Percentiles rank a stretch among this genome's conserved stretches.
Conservation (phyloP, 2,113 vertebrate genomes). For the Upupa epops region DNA sequence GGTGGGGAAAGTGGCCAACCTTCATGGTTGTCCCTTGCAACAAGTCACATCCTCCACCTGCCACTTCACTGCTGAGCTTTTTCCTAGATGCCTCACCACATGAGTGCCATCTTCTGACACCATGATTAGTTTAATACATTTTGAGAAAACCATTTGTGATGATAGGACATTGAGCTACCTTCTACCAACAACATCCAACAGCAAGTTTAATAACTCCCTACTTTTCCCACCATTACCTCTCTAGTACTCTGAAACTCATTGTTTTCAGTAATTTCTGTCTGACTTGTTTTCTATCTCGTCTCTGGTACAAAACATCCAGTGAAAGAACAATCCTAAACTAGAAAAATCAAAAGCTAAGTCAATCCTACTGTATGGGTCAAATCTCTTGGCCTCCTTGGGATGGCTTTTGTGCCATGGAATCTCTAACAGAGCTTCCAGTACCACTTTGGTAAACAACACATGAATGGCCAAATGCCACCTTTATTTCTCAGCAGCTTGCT, state of each 20-base stretch:
- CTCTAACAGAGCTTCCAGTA: not conserved
- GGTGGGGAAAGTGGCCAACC: not conserved
- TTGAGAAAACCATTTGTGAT: not conserved
- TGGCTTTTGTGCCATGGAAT: not conserved
- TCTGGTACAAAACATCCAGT: conserved; percentile 46
- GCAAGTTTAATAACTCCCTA: not conserved
- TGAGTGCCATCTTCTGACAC: not conserved
- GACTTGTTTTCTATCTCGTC: conserved; percentile 25
- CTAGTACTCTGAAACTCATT: not conserved
- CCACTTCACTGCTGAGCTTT: not conserved
- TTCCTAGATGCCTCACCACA: not conserved
- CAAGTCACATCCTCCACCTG: not conserved
- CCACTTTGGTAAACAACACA: not conserved
- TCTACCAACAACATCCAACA: not conserved
- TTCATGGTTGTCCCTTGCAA: not conserved
- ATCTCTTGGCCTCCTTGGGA: not conserved
- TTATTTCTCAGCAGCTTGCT: conserved; percentile 11
- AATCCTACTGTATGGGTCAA: not conserved
- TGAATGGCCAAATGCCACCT: not conserved
- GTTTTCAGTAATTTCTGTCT: not conserved
- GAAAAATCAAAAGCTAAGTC: conserved; percentile 19
- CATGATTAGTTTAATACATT: not conserved
- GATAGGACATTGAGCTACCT: not conserved
- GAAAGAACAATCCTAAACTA: conserved; percentile 41
- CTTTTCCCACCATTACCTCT: not conserved